Evolutionary conservation across 2,888 invertebrate genomes (phyloP).

Genomic region (Polydesmus complanatus): DNA sequence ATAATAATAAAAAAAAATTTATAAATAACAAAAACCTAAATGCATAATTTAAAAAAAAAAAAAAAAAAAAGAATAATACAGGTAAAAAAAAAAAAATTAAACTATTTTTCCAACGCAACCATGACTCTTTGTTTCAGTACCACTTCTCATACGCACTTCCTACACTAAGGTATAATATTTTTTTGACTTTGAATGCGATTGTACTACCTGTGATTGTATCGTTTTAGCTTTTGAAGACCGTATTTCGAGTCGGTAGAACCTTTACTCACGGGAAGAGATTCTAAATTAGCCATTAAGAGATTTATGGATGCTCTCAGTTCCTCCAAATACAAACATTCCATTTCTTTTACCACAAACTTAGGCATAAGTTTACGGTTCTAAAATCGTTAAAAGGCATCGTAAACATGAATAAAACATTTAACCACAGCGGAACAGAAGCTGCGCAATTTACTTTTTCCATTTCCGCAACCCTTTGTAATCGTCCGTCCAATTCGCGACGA

Average conservation of each 20-base stretch:
- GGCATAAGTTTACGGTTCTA: slow-evolving; percentile 96
- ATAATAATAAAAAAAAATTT: not conserved
- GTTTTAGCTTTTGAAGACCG: slow-evolving; percentile 92
- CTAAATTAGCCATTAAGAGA: slow-evolving; percentile 94
- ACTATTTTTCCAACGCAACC: not conserved
- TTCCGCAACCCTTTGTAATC: slow-evolving; percentile 91
- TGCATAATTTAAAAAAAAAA: not conserved
- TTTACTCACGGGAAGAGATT: slow-evolving; percentile 96
- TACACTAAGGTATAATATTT: not conserved
- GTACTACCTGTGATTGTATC: slow-evolving; percentile 87
- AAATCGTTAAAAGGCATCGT: no score
- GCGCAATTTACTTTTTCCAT: slow-evolving; percentile 69
- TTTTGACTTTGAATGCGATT: not conserved
- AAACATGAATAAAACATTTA: slow-evolving; percentile 16
- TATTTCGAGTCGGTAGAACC: slow-evolving; percentile 95
- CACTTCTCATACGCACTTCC: not conserved
- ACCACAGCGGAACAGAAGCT: not conserved
- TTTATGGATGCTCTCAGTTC: slow-evolving; percentile 96
- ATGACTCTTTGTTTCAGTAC: not conserved
- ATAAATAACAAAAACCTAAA: not conserved
- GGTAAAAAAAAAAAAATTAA: not conserved
- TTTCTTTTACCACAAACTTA: slow-evolving; percentile 98
- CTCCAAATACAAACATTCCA: slow-evolving; percentile 98
- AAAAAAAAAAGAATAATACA: not conserved
- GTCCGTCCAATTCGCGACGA: slow-evolving; percentile 91